Percentiles rank a stretch among this genome's conserved stretches.
Conservation (phyloP, 2,888 invertebrate species). For the Lobophora halterata region DNA sequence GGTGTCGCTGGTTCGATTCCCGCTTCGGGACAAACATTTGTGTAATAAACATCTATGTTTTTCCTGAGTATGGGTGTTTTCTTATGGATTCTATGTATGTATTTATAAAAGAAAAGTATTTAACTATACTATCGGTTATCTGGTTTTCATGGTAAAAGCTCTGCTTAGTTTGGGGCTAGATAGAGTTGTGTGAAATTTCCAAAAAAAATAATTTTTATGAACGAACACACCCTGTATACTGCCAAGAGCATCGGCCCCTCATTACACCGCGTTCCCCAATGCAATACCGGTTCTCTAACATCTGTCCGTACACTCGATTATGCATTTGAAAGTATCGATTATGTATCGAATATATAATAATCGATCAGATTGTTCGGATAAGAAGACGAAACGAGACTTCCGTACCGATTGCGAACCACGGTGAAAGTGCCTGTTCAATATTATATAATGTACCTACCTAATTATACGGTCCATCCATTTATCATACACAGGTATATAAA, state of each 20-base stretch:
- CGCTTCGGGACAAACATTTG: too few species aligned
- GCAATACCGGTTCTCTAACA: slow-evolving; percentile 64
- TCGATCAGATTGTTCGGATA: slow-evolving; percentile 26
- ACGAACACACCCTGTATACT: slow-evolving; percentile 44
- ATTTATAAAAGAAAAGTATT: too few species aligned
- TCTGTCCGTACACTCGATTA: slow-evolving; percentile 53
- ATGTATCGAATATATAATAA: slow-evolving; percentile 30
- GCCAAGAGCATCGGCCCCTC: slow-evolving; percentile 31
- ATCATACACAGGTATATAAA: slow-evolving; percentile 3
- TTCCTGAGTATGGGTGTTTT: too few species aligned
- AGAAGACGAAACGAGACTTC: slow-evolving; percentile 44
- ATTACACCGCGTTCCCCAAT: slow-evolving; percentile 39
- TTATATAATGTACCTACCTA: slow-evolving; percentile 38
- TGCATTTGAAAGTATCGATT: slow-evolving; percentile 32
- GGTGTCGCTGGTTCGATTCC: too few species aligned
- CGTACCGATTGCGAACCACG: slow-evolving; percentile 39
- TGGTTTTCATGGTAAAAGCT: too few species aligned
- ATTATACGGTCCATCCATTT: slow-evolving; percentile 16
- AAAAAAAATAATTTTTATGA: too few species aligned
- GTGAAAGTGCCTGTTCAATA: slow-evolving; percentile 49
- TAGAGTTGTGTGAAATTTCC: too few species aligned
- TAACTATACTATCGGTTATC: too few species aligned
- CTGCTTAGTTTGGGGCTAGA: too few species aligned
- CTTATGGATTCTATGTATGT: too few species aligned
- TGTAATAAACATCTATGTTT: too few species aligned